Base-by-base conservation (phyloP, 2,888 invertebrate genomes). In the Caenorhabditis zanzibari region DNA sequence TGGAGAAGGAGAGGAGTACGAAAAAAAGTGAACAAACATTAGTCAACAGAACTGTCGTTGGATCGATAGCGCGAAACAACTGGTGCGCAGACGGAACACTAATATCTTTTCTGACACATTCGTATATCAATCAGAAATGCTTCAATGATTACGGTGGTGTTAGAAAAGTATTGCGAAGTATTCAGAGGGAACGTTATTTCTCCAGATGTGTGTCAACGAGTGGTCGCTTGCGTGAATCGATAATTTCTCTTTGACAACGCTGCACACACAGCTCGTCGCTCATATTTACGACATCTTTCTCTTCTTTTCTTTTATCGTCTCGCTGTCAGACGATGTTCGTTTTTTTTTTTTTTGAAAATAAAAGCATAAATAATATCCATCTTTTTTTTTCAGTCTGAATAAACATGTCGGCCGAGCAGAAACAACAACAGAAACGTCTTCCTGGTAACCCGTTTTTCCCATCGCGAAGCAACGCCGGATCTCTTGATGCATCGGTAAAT, bases 361-460 rank as follows among this genome's bases (percentile, higher is more conserved):
- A 10, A 32, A 61, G 22, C 38, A 12, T n/a, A 22, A 38, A 9
- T n/a, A 35, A 38, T 22, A 41, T 47, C n/a, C n/a, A 10, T 73
- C 22, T 32, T 14, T 28, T 41, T 63, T 24, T 58, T 75, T 44
- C 54, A 44, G 28, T 26, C 19, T 7, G 35, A 54, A 1, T 22
- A 32, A 68, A 19, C 7, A 54, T 54, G 54, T 24, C 59, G 61
- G 19, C 35, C 9, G 76, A 68, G 26, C 41, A 47, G 28, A 41
- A 71, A 19, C 64, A 49, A n/a, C 26, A 38, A 26, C 54, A 54
- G 26, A 38, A 63, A 32, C 72, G 75, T 1, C 35, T 77, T 24
- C 76, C 76, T 35, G 73, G 73, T 28, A 77, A 77, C 73, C 76
- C 82, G 52, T 82, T 74, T 38, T 82, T 82, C 32, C 82, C 82